Evolutionary conservation across 2,888 invertebrate genomes (phyloP).

Genomic region (Stenchaetothrips biformis): DNA sequence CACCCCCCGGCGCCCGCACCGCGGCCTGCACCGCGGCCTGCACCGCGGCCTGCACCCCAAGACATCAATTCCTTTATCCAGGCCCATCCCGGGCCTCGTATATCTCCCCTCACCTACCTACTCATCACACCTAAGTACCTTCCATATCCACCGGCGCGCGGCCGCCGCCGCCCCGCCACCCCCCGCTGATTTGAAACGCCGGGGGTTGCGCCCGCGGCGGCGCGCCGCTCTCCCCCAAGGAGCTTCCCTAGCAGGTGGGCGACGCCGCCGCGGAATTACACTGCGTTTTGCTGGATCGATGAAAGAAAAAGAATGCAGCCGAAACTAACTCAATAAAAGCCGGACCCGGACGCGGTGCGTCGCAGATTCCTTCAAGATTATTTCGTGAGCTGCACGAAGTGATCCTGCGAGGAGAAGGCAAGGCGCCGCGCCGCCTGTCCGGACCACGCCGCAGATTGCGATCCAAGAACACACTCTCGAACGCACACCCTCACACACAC

Average conservation of each 20-base stretch:
- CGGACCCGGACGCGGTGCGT: background rate
- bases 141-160: background rate
- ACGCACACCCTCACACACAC: background rate
- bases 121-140: slow-evolving; percentile 20
- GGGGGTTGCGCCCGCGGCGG: background rate
- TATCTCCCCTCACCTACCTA: slow-evolving; percentile 10
- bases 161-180: background rate
- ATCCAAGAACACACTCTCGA: background rate
- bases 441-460: background rate
- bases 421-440: background rate
- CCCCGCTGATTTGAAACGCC: background rate
- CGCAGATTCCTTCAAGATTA: background rate
- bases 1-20: no score
- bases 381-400: background rate
- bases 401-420: background rate
- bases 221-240: background rate
- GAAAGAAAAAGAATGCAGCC: no score
- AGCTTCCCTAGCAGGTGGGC: no score
- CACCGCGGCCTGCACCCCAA: slow-evolving; percentile 2
- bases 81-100: background rate
- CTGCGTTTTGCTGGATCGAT: no score
- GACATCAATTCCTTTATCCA: slow-evolving; percentile 23
- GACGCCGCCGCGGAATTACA: no score
- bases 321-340: no score
- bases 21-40: background rate